phyloP scores from a whole-genome alignment of 2,113 vertebrate species.

The Dendropsophus ebraccatus region DNA sequence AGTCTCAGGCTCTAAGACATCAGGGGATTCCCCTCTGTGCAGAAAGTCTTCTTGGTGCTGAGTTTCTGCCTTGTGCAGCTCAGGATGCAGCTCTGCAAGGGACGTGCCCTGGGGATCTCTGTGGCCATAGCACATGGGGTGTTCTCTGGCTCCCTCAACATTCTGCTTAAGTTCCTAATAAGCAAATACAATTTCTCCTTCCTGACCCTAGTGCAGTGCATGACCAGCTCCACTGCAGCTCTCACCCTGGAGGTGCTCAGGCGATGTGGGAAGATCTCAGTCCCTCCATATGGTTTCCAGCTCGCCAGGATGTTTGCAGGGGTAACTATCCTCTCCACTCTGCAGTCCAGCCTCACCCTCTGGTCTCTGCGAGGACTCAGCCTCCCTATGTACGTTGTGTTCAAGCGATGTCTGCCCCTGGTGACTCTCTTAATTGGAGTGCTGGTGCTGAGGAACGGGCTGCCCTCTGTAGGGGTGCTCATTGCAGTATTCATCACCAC shows the following conservation, averaged over 20 bases:
- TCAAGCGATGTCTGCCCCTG: slow-evolving; percentile 95
- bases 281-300: slow-evolving; percentile 85
- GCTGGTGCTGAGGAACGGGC: slow-evolving; percentile 86
- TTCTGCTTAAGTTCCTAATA: slow-evolving; percentile 93
- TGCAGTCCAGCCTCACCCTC: slow-evolving; percentile 93
- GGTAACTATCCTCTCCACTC: slow-evolving; percentile 86
- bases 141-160: slow-evolving; percentile 93
- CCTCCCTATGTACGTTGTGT: slow-evolving; percentile 96
- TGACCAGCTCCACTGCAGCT: slow-evolving; percentile 86
- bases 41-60: slow-evolving; percentile 38
- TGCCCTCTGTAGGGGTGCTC: slow-evolving; percentile 86
- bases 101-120: slow-evolving; percentile 82
- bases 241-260: slow-evolving; percentile 85
- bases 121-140: slow-evolving; percentile 94
- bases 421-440: slow-evolving; percentile 90
- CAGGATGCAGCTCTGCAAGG: slow-evolving; percentile 73
- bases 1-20: slow-evolving; percentile 19
- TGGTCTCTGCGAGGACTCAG: slow-evolving; percentile 94
- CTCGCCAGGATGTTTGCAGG: slow-evolving; percentile 87
- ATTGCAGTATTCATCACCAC: slow-evolving; percentile 91
- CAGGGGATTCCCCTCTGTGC: slow-evolving; percentile 38
- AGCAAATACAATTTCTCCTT: slow-evolving; percentile 85
- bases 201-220: slow-evolving; percentile 92
- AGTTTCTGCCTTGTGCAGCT: slow-evolving; percentile 25
- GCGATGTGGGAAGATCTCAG: slow-evolving; percentile 78